Evolutionary conservation across 2,797 vertebrate genomes (phyloP).

Genomic region (Paedocypris micromegethes): DNA sequence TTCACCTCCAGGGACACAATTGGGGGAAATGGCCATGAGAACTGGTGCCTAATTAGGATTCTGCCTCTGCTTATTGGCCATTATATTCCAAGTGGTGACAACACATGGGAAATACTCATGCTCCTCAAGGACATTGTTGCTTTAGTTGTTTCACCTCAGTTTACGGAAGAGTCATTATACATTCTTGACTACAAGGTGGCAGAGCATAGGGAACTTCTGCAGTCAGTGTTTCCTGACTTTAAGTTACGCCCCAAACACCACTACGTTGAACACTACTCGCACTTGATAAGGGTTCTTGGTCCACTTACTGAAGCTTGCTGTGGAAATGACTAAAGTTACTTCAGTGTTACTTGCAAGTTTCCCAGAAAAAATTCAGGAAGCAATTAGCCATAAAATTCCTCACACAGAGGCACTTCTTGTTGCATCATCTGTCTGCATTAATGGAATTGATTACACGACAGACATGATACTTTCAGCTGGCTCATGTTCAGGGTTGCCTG

Average conservation of each 20-base stretch:
- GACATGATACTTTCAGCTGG: constrained; percentile 43
- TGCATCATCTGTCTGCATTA: constrained; percentile 31
- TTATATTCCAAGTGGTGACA: neutral
- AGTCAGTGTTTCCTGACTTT: too few species aligned
- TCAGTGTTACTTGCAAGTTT: constrained; percentile 38
- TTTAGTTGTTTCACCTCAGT: neutral
- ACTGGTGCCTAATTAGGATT: neutral
- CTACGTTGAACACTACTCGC: neutral
- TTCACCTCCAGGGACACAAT: constrained; percentile 1
- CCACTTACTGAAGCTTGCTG: constrained; percentile 45
- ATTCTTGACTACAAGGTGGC: neutral
- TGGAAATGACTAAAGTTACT: constrained; percentile 45
- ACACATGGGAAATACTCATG: constrained; percentile 7
- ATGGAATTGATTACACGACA: constrained; percentile 39
- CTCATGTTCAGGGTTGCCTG: constrained; percentile 37
- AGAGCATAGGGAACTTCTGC: neutral
- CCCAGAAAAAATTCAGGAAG: constrained; percentile 48
- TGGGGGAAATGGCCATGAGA: constrained; percentile 2
- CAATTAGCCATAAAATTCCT: too few species aligned
- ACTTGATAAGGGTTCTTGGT: constrained; percentile 9
- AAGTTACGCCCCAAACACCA: neutral
- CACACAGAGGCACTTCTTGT: constrained; percentile 29
- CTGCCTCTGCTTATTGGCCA: constrained; percentile 1
- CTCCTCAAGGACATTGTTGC: constrained; percentile 20
- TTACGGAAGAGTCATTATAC: neutral